Evolutionary conservation across 2,888 invertebrate species (phyloP).

Genomic region (Meta bourneti): DNA sequence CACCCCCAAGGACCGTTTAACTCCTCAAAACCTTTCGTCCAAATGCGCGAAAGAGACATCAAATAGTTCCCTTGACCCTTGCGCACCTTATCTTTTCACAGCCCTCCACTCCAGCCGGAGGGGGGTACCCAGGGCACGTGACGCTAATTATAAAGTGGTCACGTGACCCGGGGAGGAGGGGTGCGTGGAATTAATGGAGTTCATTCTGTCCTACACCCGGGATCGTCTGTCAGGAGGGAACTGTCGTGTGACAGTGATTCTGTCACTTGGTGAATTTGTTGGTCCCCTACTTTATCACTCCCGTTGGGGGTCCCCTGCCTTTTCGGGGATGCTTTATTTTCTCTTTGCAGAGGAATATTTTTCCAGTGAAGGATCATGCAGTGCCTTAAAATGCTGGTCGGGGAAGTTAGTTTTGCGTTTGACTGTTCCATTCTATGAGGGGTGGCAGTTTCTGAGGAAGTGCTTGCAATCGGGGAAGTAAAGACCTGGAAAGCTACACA

Average conservation of each 20-base stretch:
- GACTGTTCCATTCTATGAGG: too few relatives aligned
- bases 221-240: slow-evolving; percentile 58
- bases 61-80: slow-evolving; percentile 66
- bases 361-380: too few relatives aligned
- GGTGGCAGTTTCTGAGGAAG: too few relatives aligned
- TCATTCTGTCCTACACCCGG: slow-evolving; percentile 38
- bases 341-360: too few relatives aligned
- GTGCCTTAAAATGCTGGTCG: too few relatives aligned
- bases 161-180: slow-evolving; percentile 51
- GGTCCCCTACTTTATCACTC: neutral
- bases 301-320: too few relatives aligned
- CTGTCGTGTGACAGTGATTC: slow-evolving; percentile 63
- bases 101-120: slow-evolving; percentile 3
- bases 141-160: slow-evolving; percentile 71
- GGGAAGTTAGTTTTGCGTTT: too few relatives aligned
- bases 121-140: slow-evolving; percentile 41
- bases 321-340: too few relatives aligned
- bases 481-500: too few relatives aligned
- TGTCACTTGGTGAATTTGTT: slow-evolving; percentile 48
- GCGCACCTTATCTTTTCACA: slow-evolving; percentile 61
- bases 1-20: slow-evolving; percentile 55
- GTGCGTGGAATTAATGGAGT: slow-evolving; percentile 62
- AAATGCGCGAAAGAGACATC: slow-evolving; percentile 63
- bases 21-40: slow-evolving; percentile 36
- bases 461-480: too few relatives aligned